Conservation (phyloP, 2,113 vertebrate species). For the Tonatia bakeri region DNA sequence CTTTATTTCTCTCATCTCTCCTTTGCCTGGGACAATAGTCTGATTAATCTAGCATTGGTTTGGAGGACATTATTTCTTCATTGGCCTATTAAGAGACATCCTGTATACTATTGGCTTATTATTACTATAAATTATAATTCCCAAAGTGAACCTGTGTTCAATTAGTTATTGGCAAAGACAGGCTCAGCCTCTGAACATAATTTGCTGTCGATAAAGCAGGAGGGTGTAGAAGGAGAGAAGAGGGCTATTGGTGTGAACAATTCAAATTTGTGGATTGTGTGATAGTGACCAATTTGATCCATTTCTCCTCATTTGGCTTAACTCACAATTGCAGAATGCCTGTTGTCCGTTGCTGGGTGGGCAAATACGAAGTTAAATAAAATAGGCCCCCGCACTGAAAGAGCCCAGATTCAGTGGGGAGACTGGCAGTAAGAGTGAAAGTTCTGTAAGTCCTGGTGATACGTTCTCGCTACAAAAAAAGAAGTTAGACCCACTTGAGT, state of each 20-base stretch:
- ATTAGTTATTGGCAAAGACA: not conserved
- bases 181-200: not conserved
- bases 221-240: not conserved
- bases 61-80: not conserved
- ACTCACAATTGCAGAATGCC: not conserved
- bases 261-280: not conserved
- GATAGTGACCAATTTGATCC: not conserved
- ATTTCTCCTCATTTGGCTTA: not conserved
- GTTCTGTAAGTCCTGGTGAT: not conserved
- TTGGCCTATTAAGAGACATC: no score
- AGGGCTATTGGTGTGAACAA: not conserved
- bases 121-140: not conserved
- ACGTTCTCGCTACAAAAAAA: not conserved
- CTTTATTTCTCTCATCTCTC: not conserved
- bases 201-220: not conserved
- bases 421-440: not conserved
- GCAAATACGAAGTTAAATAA: not conserved
- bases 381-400: not conserved
- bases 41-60: not conserved
- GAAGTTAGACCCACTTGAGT: not conserved
- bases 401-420: not conserved
- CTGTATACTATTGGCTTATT: not conserved
- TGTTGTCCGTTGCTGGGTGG: not conserved
- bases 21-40: not conserved
- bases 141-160: not conserved